A percentile compares a stretch with the other conserved stretches of the same genome.
phyloP scores from a whole-genome alignment of 2,888 invertebrate genomes.

The Sphaeridia pumilis region DNA sequence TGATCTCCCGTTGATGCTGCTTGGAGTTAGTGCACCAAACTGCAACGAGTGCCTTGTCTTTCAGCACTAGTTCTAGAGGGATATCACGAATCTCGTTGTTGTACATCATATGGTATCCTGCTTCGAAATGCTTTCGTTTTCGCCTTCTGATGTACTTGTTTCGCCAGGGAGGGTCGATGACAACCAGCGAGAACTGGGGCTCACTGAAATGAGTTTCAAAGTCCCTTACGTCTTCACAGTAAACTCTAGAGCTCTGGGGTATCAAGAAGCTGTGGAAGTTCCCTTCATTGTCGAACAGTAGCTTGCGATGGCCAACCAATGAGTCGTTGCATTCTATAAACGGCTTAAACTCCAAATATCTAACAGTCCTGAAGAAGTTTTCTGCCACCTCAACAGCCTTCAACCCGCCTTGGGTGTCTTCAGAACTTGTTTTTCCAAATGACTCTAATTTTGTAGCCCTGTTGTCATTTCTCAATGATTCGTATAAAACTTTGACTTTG shows the following conservation, averaged over 20 bases:
- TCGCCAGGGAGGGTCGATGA: constrained; percentile 93
- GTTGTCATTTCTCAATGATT: too few relatives aligned
- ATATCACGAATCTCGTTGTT: constrained; percentile 60
- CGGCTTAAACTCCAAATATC: too few relatives aligned
- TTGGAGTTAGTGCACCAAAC: constrained; percentile 88
- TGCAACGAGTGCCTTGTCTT: constrained; percentile 54
- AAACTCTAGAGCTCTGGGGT: constrained; percentile 55
- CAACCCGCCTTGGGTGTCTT: too few relatives aligned
- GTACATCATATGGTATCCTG: constrained; percentile 67
- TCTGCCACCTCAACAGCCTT: too few relatives aligned
- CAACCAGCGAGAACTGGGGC: constrained; percentile 58
- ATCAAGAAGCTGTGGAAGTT: constrained; percentile 45
- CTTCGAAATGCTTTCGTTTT: constrained; percentile 49
- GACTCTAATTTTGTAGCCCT: too few relatives aligned
- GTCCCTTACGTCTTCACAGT: constrained; percentile 53
- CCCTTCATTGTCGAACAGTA: constrained; percentile 43
- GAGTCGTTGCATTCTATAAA: too few relatives aligned
- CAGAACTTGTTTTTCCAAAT: too few relatives aligned
- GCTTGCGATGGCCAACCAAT: too few relatives aligned
- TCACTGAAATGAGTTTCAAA: constrained; percentile 45
- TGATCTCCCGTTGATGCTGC: constrained; percentile 55
- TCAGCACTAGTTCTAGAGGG: constrained; percentile 53
- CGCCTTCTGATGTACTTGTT: constrained; percentile 79
- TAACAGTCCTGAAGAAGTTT: too few relatives aligned
- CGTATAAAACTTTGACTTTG: too few relatives aligned